Conservation (phyloP, 2,113 vertebrate genomes). For the Toxotes jaculatrix region DNA sequence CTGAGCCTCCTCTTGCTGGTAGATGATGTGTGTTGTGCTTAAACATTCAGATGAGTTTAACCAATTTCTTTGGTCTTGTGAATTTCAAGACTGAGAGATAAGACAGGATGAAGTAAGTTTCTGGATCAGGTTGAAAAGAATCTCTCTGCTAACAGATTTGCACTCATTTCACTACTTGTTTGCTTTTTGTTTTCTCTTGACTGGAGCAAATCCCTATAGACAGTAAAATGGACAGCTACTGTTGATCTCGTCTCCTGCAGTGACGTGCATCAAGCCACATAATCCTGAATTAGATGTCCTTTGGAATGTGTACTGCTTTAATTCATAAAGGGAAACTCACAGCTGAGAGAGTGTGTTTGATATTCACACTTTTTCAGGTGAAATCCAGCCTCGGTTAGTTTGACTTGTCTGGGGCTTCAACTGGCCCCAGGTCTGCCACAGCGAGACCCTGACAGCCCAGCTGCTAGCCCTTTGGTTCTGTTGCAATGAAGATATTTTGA, state of each 20-base stretch:
- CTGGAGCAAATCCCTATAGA: no score
- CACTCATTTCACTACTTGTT: not conserved
- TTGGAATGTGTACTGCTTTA: no score
- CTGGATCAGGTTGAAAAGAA: not conserved
- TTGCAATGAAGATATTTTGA: not conserved
- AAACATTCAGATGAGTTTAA: slow-evolving; percentile 29
- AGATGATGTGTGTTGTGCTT: slow-evolving; percentile 20
- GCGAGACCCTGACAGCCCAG: no score
- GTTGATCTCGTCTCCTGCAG: no score
- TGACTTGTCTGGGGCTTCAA: not conserved
- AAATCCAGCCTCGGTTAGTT: no score
- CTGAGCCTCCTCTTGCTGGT: not conserved
- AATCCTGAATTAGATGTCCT: no score
- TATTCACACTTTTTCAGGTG: no score
- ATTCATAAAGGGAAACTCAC: not conserved
- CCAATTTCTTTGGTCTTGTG: slow-evolving; percentile 7
- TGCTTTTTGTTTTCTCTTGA: not conserved
- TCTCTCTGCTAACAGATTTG: slow-evolving; percentile 4
- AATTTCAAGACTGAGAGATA: slow-evolving; percentile 3
- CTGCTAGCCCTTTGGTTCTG: not conserved
- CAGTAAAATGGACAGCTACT: no score
- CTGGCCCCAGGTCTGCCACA: no score
- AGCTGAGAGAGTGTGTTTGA: not conserved
- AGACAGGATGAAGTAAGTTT: slow-evolving; percentile 28
- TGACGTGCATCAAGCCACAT: no score